Base-by-base conservation (phyloP, 2,888 invertebrate genomes). In the Thalpophila matura region DNA sequence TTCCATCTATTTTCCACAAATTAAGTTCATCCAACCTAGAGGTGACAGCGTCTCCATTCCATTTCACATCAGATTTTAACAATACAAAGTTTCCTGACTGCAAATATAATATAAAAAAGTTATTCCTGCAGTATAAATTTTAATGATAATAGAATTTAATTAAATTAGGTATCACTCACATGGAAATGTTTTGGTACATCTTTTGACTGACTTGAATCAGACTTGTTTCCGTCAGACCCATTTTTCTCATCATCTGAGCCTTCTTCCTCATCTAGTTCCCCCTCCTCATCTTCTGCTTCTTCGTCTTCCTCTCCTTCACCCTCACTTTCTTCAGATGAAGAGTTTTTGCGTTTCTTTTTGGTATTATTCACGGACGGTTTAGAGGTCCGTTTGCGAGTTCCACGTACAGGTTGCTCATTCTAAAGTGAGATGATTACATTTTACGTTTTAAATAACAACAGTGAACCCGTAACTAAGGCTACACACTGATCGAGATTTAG, bases 1-100 rank as follows among this genome's bases (percentile, higher is more conserved):
- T 96, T 40, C 96, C 96, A 89, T 97, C 97, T 70, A 97, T 96
- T 90, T 96, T 96, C 97, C 97, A 97, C 82, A 97, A 93, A 75
- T 96, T 96, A 64, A 96, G 94, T 82, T 95, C 95, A 93, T 94
- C 93, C 86, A 95, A 80, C 72, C 95, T 95, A 50, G 95, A 94
- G 75, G 90, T 88, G 22, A 95, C 95, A 66, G 95, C 95, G 55
- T 95, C 95, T 56, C 96, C 96, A 80, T 96, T 95, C 92, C 95
- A 95, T 84, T 96, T 95, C 18, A 96, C 91, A 89, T 96, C 96
- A 78, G 96, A 95, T 89, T 96, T 96, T 79, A 96, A 91, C 75
- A 97, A 91, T 31, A 97, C 96, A 94, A 96, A 97, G 86, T 96
- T 96, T 70, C 96, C 96, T 78, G 96, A 95, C 96, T 96, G 91